Evolutionary conservation across 1,140 invertebrate genomes (phyloP).

Genomic region (Microplitis mediator): DNA sequence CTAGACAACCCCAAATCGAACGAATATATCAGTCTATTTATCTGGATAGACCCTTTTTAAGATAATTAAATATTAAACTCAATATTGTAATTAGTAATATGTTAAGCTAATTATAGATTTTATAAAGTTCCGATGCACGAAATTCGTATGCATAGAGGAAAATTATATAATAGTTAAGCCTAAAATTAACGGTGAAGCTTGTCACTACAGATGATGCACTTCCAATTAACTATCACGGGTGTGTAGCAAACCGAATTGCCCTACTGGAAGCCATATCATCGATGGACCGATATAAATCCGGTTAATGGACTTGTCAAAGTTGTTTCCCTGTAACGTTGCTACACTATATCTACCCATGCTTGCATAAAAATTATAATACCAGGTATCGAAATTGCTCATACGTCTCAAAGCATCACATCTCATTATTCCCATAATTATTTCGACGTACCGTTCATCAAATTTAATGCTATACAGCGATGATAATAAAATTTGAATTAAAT

Average conservation of each 20-base stretch:
- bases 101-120: not conserved
- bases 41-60: too few species aligned
- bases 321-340: not conserved
- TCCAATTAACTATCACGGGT: slow-evolving; percentile 12
- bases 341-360: too few species aligned
- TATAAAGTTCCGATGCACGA: not conserved
- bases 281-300: slow-evolving; percentile 22
- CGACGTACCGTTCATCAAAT: too few species aligned
- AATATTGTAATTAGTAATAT: too few species aligned
- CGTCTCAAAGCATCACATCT: too few species aligned
- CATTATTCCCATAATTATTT: too few species aligned
- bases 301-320: slow-evolving; percentile 16
- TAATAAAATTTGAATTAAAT: too few species aligned
- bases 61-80: too few species aligned
- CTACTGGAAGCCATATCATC: slow-evolving; percentile 8
- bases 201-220: slow-evolving; percentile 17
- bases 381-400: too few species aligned
- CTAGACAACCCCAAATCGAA: not conserved
- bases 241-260: not conserved
- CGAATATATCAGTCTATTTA: too few species aligned
- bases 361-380: too few species aligned
- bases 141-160: not conserved
- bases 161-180: not conserved
- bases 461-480: too few species aligned
- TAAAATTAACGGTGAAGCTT: slow-evolving; percentile 19